These are phyloP conservation scores for Coregonus clupeaformis DNA, from an alignment of 2,113 vertebrate genomes.

Conservation along the genomic window DNA sequence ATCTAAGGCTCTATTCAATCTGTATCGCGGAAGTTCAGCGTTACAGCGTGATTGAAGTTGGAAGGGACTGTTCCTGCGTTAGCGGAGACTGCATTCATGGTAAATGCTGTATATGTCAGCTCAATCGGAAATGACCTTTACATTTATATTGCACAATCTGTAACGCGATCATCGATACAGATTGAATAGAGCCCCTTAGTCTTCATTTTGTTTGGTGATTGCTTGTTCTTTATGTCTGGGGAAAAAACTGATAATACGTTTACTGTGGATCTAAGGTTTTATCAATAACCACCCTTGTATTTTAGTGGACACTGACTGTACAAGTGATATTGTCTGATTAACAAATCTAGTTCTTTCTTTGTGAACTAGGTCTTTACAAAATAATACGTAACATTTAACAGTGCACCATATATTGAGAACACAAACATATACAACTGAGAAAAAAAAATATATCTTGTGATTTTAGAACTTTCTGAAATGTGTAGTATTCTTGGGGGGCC, in stretches of 20 bases:
- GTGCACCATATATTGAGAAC: slow-evolving; percentile 75
- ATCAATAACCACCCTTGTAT: slow-evolving; percentile 54
- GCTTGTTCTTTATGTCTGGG: too few species aligned
- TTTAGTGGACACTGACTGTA: slow-evolving; percentile 69
- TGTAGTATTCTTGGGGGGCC: slow-evolving; percentile 60
- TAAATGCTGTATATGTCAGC: too few species aligned
- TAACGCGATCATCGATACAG: slow-evolving; percentile 22
- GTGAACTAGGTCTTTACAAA: slow-evolving; percentile 77
- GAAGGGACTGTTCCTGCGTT: too few species aligned
- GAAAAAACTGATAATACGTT: slow-evolving; percentile 51
- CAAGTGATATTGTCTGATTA: slow-evolving; percentile 63
- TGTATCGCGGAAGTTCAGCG: not conserved
- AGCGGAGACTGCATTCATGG: too few species aligned
- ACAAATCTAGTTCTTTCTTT: slow-evolving; percentile 75
- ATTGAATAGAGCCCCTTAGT: too few species aligned
- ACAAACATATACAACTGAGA: slow-evolving; percentile 74
- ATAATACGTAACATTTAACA: slow-evolving; percentile 74
- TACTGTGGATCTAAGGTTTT: slow-evolving; percentile 26
- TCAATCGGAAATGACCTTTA: too few species aligned
- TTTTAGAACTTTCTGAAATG: slow-evolving; percentile 59
- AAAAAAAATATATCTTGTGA: slow-evolving; percentile 66
- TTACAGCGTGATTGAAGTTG: too few species aligned
- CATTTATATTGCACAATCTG: too few species aligned
- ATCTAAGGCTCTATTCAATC: slow-evolving; percentile 28
- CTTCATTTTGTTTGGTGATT: too few species aligned